Evolutionary conservation across 2,888 invertebrate genomes (phyloP).

Genomic region (Lampropteryx suffumata): DNA sequence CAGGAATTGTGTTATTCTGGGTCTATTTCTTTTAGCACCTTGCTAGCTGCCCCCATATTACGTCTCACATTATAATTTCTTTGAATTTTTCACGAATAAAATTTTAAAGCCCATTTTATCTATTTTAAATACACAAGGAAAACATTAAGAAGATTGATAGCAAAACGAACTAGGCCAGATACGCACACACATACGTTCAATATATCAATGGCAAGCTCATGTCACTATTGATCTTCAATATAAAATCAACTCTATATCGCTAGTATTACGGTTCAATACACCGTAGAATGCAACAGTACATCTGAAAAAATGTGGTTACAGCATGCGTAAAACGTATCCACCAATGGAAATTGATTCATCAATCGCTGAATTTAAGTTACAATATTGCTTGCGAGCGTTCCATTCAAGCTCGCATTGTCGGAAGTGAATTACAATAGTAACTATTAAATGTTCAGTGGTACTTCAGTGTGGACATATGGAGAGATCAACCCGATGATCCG

Average conservation of each 20-base stretch:
- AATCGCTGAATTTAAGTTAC: not conserved
- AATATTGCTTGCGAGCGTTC: not conserved
- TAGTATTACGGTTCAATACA: not conserved
- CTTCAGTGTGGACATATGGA: conserved; percentile 3
- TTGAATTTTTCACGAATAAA: conserved; percentile 18
- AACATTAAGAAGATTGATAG: conserved; percentile 26
- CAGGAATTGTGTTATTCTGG: not conserved
- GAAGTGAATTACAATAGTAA: not conserved
- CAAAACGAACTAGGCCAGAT: conserved; percentile 17
- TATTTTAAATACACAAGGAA: conserved; percentile 26
- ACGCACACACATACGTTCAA: conserved; percentile 3
- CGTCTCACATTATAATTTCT: conserved; percentile 9
- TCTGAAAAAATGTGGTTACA: too few species aligned
- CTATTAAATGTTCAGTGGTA: not conserved
- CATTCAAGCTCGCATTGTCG: not conserved
- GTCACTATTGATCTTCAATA: not conserved
- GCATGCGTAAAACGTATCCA: too few species aligned
- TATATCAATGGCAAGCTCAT: conserved; percentile 1
- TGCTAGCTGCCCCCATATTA: not conserved
- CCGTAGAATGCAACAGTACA: too few species aligned
- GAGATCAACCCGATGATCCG: conserved; percentile 15
- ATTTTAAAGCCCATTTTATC: conserved; percentile 18
- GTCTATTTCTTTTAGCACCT: conserved; percentile 4
- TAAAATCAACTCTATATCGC: not conserved
- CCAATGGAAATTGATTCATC: not conserved